Percentiles rank a stretch among this genome's conserved stretches.
Conservation (phyloP, 2,888 invertebrate genomes). For the Oligia latruncula region DNA sequence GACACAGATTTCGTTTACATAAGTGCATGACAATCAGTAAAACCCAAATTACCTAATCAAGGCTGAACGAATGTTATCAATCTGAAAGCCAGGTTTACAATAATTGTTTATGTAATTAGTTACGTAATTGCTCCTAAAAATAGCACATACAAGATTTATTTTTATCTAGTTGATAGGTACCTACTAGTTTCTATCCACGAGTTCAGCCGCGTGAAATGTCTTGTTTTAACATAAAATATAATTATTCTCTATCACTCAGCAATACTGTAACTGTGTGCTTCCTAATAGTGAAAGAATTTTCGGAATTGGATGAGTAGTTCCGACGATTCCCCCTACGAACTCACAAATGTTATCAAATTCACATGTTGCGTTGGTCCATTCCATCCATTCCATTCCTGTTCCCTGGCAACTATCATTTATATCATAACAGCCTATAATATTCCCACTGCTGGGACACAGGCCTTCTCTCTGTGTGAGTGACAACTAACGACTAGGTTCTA, state of each 20-base stretch:
- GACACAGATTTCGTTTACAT: neutral
- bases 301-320: neutral
- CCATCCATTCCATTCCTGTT: too few relatives aligned
- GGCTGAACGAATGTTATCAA: neutral
- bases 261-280: neutral
- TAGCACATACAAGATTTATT: neutral
- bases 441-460: neutral
- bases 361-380: neutral
- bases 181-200: neutral
- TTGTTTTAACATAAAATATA: neutral
- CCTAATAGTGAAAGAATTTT: neutral
- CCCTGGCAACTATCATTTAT: too few relatives aligned
- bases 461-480: neutral
- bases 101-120: neutral
- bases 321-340: neutral
- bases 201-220: neutral
- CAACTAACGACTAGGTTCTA: neutral
- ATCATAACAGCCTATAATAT: neutral
- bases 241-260: neutral
- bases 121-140: neutral
- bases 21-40: neutral
- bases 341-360: neutral
- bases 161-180: neutral
- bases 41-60: slow-evolving; percentile 15
- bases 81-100: neutral